These are phyloP conservation scores for Mylabris sibirica DNA, from an alignment of 2,888 invertebrate genomes.

Conservation along the genomic window DNA sequence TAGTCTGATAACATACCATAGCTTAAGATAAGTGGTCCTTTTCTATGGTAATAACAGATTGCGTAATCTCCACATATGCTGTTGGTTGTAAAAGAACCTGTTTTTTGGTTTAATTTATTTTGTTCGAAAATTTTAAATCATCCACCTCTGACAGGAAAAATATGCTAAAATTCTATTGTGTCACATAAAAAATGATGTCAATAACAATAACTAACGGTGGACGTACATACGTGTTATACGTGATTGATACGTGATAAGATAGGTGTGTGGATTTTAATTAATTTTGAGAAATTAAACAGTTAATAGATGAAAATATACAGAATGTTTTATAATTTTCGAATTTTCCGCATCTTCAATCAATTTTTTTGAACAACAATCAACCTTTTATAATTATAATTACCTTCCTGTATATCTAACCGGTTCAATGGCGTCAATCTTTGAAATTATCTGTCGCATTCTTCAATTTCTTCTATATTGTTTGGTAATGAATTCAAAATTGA, in stretches of 20 bases:
- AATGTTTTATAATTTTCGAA: no score
- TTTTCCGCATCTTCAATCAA: neutral
- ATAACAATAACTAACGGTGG: conserved; percentile 8
- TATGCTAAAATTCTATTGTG: neutral
- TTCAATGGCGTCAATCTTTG: neutral
- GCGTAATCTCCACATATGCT: neutral
- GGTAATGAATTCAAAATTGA: neutral
- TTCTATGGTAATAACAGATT: conserved; percentile 1
- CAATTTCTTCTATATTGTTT: neutral
- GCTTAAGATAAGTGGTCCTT: neutral
- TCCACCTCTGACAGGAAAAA: neutral
- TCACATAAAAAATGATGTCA: neutral
- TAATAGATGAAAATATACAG: neutral
- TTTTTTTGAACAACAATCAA: neutral
- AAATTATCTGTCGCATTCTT: neutral
- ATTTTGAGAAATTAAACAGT: neutral
- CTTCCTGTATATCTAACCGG: neutral
- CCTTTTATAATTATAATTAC: no score
- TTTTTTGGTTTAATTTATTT: neutral
- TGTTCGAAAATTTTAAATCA: neutral
- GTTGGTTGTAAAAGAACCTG: neutral
- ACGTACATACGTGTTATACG: neutral
- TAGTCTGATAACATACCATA: neutral
- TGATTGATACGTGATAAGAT: conserved; percentile 1
- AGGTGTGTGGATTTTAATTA: neutral